Percentiles rank a stretch among this genome's conserved stretches.
phyloP scores from a whole-genome alignment of 2,888 invertebrate genomes.

The Horisme vitalbata region DNA sequence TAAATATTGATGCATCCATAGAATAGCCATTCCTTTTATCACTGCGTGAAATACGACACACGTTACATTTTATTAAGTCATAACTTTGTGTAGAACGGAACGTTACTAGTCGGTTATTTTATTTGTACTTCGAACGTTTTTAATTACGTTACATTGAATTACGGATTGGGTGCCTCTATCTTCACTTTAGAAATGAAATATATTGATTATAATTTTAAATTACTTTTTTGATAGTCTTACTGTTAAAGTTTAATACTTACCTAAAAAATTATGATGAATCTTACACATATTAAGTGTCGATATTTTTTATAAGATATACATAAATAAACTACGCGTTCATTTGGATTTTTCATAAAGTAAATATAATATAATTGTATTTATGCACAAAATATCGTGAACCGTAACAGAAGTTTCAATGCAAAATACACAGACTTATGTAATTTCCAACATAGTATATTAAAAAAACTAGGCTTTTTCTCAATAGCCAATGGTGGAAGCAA shows the following conservation, averaged over 20 bases:
- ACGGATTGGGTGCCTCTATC: conserved; percentile 34
- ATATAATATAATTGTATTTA: no score
- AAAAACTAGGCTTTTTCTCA: no score
- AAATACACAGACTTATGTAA: no score
- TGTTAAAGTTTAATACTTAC: conserved; percentile 16
- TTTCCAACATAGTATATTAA: no score
- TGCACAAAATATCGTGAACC: no score
- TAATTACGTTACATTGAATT: conserved; percentile 47
- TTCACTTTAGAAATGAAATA: conserved; percentile 26
- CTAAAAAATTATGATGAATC: no score
- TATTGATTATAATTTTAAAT: conserved; percentile 25
- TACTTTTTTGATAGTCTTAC: conserved; percentile 34
- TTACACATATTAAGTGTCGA: no score
- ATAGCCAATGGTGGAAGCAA: no score
- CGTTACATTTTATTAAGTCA: conserved; percentile 69
- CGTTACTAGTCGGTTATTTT: conserved; percentile 48
- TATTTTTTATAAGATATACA: no score
- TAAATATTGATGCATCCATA: conserved; percentile 19
- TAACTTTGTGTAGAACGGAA: conserved; percentile 72
- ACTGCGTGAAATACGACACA: conserved; percentile 59
- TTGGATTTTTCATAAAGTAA: no score
- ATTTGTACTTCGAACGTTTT: conserved; percentile 52
- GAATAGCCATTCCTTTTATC: conserved; percentile 58
- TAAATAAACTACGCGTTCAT: no score
- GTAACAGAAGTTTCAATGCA: no score